A percentile compares a stretch with the other conserved stretches of the same genome.
Evolutionary conservation across 2,797 vertebrate genomes (phyloP).

Genomic region (Synanceia verrucosa): DNA sequence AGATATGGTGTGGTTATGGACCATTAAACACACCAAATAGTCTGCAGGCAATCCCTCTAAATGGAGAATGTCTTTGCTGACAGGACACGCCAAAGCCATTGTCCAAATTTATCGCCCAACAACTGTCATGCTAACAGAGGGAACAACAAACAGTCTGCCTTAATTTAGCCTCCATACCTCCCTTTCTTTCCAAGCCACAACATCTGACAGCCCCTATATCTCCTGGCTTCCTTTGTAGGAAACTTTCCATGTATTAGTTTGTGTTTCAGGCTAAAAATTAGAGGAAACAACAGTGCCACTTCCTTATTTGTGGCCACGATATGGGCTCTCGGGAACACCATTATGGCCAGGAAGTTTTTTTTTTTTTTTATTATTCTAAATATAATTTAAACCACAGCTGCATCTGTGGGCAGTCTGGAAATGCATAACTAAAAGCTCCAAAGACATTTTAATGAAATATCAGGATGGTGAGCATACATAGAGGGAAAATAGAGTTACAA

Average conservation of each 20-base stretch:
- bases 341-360: constrained; percentile 11
- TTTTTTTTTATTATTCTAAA: too few species aligned
- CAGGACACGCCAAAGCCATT: constrained; percentile 32
- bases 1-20: constrained; percentile 1
- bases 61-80: constrained; percentile 42
- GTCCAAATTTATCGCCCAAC: constrained; percentile 58
- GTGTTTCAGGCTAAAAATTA: background rate
- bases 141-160: constrained; percentile 39
- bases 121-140: constrained; percentile 40
- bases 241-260: background rate
- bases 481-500: background rate
- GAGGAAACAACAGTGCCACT: constrained; percentile 18
- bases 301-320: constrained; percentile 6
- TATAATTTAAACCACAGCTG: constrained; percentile 46
- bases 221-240: constrained; percentile 12
- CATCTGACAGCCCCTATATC: constrained; percentile 15
- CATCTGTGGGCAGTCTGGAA: constrained; percentile 3
- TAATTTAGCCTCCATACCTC: constrained; percentile 42
- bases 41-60: constrained; percentile 20
- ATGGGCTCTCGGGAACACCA: constrained; percentile 8
- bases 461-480: background rate
- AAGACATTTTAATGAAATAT: constrained; percentile 28
- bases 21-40: constrained; percentile 40
- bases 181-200: constrained; percentile 17
- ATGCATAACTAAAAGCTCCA: constrained; percentile 32